Evolutionary conservation across 2,113 vertebrate genomes (phyloP), one percentile per base, ranked within the genome.

Genomic region (Toxostoma redivivum): DNA sequence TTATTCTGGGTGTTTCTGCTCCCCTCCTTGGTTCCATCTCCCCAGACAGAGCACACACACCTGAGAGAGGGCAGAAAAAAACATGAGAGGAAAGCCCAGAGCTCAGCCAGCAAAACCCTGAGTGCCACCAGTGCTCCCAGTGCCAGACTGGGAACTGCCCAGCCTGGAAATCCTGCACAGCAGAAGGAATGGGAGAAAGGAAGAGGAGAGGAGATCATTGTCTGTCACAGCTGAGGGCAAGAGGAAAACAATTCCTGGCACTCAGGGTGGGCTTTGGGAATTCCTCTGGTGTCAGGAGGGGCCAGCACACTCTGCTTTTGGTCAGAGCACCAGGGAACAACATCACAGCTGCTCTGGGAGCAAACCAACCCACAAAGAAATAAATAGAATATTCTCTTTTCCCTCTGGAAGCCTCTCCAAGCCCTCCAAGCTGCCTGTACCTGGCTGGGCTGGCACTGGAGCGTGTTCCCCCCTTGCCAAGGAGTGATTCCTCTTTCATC

Each of bases 401-500:
- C 2, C 8, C 37, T 35, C 61, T 16, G 20, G 33, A 70, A 83
- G 18, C 18, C 14, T 61, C 16, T 2, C 66, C 21, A 42, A 50
- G 45, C 35, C 61, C 38, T 21, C 56, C 58, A 7, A 1, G 47
- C 10, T 20, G 4, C 17, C 11, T 40, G 87, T 45, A 17, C 67
- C 44, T 69, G 45, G 51, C 62, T 64, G 66, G 54, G 42, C 38
- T 92, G 81, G 45, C 60, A 5, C 8, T 9, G 45, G 45, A 81
- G 51, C 9, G 4, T n/a, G 25, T 42, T 91, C 69, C 91, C 74
- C 57, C 44, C 78, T 66, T 91, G 57, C 86, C 88, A 78, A 40
- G 44, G 77, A 79, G 85, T 56, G 85, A 96, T 87, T 93, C 72
- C 73, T 80, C 76, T 85, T 90, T 56, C 78, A 44, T n/a, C 69